These are phyloP conservation scores for Stictonetta naevosa DNA, from an alignment of 2,113 vertebrate genomes.

Conservation along the genomic window DNA sequence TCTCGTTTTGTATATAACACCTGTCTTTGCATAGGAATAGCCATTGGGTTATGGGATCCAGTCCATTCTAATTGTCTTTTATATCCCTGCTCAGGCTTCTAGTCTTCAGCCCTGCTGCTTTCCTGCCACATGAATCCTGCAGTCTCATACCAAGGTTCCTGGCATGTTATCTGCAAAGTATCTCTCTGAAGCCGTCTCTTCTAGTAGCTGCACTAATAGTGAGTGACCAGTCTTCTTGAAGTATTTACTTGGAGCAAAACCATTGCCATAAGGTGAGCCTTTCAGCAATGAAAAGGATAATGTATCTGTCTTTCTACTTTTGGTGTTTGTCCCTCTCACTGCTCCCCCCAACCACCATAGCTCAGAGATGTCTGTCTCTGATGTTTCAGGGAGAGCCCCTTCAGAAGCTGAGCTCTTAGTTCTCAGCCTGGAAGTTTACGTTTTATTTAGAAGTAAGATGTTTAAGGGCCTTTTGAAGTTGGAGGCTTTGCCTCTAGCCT, in stretches of 20 bases:
- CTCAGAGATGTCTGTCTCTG: background rate
- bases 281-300: background rate
- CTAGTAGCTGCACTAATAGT: background rate
- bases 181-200: background rate
- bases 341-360: background rate
- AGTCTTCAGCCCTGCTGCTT: background rate
- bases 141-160: background rate
- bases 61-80: background rate
- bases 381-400: background rate
- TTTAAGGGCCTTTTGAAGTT: conserved; percentile 20
- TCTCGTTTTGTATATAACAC: background rate
- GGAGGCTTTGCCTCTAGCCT: background rate
- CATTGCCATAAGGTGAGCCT: background rate
- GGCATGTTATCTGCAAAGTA: background rate
- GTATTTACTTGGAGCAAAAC: background rate
- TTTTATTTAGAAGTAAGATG: conserved; percentile 6
- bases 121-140: background rate
- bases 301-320: background rate
- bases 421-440: background rate
- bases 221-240: background rate
- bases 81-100: background rate
- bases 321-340: background rate
- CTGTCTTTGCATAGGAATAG: background rate
- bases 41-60: background rate
- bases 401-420: background rate